Evolutionary conservation across 64 coral and sea anemone genomes (phyloP).

Genomic region (Stichodactyla helianthus): DNA sequence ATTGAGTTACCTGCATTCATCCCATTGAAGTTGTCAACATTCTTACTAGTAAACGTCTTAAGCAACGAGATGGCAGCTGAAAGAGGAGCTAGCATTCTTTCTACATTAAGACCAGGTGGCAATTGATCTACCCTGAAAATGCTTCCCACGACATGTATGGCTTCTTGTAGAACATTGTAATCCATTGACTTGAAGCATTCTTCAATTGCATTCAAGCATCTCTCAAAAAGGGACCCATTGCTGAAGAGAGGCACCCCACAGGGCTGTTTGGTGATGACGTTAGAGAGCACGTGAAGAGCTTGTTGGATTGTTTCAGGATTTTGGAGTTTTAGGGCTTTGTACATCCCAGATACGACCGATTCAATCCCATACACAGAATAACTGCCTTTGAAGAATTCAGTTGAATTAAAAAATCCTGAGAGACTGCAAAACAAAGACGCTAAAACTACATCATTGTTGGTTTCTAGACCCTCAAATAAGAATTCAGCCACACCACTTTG

Average conservation of each 20-base stretch:
- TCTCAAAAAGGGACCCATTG: constrained; percentile 40
- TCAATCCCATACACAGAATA: constrained; percentile 73
- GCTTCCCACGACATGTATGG: constrained; percentile 31
- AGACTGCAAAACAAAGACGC: constrained; percentile 84
- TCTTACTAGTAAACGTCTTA: constrained; percentile 48
- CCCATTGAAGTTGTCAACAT: constrained; percentile 36
- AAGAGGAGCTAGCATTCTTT: constrained; percentile 24
- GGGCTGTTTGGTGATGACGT: constrained; percentile 56
- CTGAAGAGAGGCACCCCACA: constrained; percentile 45
- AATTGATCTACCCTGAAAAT: constrained; percentile 47
- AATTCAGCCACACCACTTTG: constrained; percentile 65
- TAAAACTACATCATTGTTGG: constrained; percentile 62
- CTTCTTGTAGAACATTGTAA: constrained; percentile 58
- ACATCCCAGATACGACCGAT: constrained; percentile 51
- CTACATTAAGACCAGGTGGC: constrained; percentile 34
- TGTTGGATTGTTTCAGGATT: constrained; percentile 60
- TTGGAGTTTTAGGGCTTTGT: constrained; percentile 50
- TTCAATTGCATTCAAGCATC: constrained; percentile 31
- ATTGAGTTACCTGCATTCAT: constrained; percentile 35
- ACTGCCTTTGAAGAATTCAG: constrained; percentile 52
- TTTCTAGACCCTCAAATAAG: constrained; percentile 65
- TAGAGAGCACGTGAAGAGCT: constrained; percentile 57
- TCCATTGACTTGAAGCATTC: constrained; percentile 65
- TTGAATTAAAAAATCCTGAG: constrained; percentile 13
- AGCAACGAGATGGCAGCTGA: constrained; percentile 31